Conservation (phyloP, 2,888 invertebrate species). For the Papilio gigon region DNA sequence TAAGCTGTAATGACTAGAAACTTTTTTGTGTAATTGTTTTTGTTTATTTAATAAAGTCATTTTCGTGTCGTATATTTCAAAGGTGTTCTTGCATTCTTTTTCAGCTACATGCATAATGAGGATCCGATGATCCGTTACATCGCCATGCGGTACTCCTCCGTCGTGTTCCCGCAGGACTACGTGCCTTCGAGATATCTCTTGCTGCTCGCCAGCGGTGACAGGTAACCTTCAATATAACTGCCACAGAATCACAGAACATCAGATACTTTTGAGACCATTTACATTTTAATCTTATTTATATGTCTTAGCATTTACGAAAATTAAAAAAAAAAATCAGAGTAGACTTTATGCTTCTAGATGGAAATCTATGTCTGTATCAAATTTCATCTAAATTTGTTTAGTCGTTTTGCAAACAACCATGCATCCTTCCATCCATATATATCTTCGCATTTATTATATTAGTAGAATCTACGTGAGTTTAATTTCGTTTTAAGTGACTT, state of each 20-base stretch:
- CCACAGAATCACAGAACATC: not conserved
- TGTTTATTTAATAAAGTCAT: no score
- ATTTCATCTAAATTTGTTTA: no score
- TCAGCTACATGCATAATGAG: slow-evolving; percentile 88
- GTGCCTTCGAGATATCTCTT: slow-evolving; percentile 91
- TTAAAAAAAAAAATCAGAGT: no score
- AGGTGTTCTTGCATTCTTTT: not conserved
- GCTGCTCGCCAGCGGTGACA: slow-evolving; percentile 91
- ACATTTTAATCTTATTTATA: not conserved
- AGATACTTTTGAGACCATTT: not conserved
- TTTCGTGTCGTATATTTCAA: not conserved
- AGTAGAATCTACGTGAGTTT: not conserved
- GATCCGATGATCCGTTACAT: slow-evolving; percentile 91
- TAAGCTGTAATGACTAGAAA: no score
- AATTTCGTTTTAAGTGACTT: not conserved
- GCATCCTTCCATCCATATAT: no score
- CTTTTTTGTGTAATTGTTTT: no score
- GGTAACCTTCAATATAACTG: slow-evolving; percentile 69
- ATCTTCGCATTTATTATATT: not conserved
- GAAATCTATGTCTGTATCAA: no score
- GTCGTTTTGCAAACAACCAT: no score
- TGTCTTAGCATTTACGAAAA: no score
- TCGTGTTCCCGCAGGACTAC: slow-evolving; percentile 91
- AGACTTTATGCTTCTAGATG: no score
- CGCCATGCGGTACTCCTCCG: slow-evolving; percentile 90